Evolutionary conservation across 2,888 invertebrate genomes (phyloP), one percentile per base, ranked within the genome.

Genomic region (Phalera bucephala): DNA sequence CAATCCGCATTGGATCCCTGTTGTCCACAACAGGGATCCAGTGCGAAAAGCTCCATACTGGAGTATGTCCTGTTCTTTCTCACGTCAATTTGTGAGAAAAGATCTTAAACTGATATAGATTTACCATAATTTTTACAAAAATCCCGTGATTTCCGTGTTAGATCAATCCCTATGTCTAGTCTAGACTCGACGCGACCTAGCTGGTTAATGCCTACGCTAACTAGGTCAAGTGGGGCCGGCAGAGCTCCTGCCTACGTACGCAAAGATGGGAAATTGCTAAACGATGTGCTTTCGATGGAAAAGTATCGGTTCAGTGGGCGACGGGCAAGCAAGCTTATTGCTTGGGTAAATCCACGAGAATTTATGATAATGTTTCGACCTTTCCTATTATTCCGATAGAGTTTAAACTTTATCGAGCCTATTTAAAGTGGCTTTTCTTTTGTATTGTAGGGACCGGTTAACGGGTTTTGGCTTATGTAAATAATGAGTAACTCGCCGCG

Each of bases 191-290:
- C 28, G 26, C 34, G 36, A 41, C 33, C 32, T 20, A 40, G 43
- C 37, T 42, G 31, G 30, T 41, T 38, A 20, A 25, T 37, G 27
- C 41, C 50, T 45, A 31, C 49, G 39, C 25, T 31, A 58, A 40
- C 29, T 59, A 35, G 56, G 58, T 58, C 58, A 56, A 56, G 45
- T 44, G 39, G 44, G 40, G 30, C 39, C 30, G 30, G 15, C 27
- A 31, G 10, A 20, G 20, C 29, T 27, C 20, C 28, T 30, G 25
- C 44, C 45, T 36, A 56, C 53, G 27, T 32, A 32, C 11, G 25
- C 32, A 11, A 17, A 25, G 25, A 27, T 27, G 14, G 27, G 27
- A 27, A 27, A 27, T 27, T 27, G 27, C 27, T 14, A 14, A 27
- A 27, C 14, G 27, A 3, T 12, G 17, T 7, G 25, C 32, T 32